Conservation (phyloP, 2,888 invertebrate genomes). For the Platycnemis pennipes region DNA sequence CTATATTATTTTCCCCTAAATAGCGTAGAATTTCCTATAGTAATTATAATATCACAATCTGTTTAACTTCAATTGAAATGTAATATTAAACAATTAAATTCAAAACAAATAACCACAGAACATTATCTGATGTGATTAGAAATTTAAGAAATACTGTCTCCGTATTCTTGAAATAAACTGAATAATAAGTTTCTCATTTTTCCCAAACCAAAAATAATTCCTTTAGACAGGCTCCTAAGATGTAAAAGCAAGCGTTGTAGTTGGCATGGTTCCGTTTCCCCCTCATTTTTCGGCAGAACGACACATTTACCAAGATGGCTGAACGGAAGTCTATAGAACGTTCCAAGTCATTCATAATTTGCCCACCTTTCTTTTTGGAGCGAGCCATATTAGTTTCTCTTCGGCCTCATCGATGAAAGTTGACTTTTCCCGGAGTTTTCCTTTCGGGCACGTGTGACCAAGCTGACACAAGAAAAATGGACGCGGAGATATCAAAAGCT, state of each 20-base stretch:
- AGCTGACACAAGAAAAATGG: neutral
- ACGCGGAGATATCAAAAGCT: neutral
- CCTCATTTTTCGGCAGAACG: neutral
- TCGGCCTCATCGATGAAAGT: neutral
- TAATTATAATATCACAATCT: too few species aligned
- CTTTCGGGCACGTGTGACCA: neutral
- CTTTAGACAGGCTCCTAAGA: neutral
- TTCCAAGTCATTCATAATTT: neutral
- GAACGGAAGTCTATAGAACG: neutral
- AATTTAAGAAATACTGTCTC: too few species aligned
- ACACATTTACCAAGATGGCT: neutral
- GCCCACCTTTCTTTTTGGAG: neutral
- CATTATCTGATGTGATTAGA: too few species aligned
- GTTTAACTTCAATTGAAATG: too few species aligned
- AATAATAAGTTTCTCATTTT: too few species aligned
- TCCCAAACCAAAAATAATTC: too few species aligned
- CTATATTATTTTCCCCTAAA: too few species aligned
- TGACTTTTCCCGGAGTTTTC: neutral
- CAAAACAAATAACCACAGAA: too few species aligned
- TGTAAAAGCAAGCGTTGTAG: neutral
- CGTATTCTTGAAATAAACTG: too few species aligned
- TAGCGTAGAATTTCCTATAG: too few species aligned
- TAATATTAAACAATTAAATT: too few species aligned
- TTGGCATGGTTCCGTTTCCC: neutral
- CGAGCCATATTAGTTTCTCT: neutral